Evolutionary conservation across 2,888 invertebrate genomes (phyloP).

Genomic region (Metallyticus violacea): DNA sequence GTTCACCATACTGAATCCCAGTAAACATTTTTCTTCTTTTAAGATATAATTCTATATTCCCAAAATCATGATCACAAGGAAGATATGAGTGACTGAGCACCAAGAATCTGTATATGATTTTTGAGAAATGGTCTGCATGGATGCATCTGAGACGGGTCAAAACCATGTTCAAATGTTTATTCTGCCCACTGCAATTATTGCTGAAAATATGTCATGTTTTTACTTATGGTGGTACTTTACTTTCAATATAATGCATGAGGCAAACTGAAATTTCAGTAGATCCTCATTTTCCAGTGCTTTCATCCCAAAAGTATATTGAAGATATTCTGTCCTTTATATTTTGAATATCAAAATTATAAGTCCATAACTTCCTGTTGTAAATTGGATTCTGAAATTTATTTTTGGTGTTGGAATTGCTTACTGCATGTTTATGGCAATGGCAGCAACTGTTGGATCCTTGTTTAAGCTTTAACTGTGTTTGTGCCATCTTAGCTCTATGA

Average conservation of each 20-base stretch:
- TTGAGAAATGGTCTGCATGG: neutral
- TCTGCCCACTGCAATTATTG: neutral
- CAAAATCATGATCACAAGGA: neutral
- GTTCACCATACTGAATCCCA: neutral
- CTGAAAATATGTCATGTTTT: neutral
- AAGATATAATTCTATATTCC: neutral
- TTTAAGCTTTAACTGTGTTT: too few relatives aligned
- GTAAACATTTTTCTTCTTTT: neutral
- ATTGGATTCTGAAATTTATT: neutral
- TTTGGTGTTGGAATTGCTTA: neutral
- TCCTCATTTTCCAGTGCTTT: neutral
- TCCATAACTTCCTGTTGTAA: neutral
- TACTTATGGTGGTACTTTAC: neutral
- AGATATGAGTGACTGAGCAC: neutral
- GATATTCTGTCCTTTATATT: neutral
- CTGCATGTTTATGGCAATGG: neutral
- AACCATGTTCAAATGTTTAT: too few relatives aligned
- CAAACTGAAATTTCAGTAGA: neutral
- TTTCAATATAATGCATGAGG: neutral
- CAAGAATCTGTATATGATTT: neutral
- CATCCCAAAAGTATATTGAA: neutral
- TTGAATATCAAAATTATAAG: slow-evolving; percentile 4
- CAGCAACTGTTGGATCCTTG: neutral
- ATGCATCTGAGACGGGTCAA: neutral
- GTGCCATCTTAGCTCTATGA: too few relatives aligned